Conservation (phyloP, 2,113 vertebrate species). For the Mesembrinibis cayennensis region DNA sequence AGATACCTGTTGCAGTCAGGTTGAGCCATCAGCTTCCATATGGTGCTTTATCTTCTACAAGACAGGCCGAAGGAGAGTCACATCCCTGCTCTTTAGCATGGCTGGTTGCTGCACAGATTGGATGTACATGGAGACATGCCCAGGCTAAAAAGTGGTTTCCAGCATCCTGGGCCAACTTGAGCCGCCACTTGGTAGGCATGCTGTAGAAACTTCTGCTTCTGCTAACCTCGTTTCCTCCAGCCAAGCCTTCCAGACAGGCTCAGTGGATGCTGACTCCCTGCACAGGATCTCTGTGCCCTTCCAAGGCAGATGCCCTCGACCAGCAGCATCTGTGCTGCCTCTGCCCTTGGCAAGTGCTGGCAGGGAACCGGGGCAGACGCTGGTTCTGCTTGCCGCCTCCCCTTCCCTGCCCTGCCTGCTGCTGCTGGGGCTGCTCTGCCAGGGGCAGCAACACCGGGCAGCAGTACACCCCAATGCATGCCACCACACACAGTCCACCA, state of each 20-base stretch:
- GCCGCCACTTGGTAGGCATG: not conserved
- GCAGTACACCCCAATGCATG: not conserved
- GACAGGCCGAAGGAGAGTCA: conserved; percentile 5
- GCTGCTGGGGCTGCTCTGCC: not conserved
- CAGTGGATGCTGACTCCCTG: not conserved
- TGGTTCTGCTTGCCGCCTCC: not conserved
- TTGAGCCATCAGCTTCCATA: not conserved
- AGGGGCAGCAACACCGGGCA: not conserved
- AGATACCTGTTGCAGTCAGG: not conserved
- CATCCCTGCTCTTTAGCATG: not conserved
- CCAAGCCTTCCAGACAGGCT: not conserved
- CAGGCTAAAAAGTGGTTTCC: conserved; percentile 2
- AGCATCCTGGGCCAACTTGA: conserved; percentile 23
- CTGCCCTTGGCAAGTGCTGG: not conserved
- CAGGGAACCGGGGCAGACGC: rapidly evolving
- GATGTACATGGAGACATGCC: conserved; percentile 22
- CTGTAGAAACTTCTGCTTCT: conserved; percentile 37
- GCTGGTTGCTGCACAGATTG: conserved; percentile 32
- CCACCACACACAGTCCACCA: not conserved
- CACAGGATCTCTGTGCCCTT: not conserved
- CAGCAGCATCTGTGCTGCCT: not conserved
- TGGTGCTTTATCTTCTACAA: not conserved
- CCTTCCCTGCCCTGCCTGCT: not conserved
- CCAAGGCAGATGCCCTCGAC: not conserved
- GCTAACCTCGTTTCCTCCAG: conserved; percentile 11